Conservation (phyloP, 2,113 vertebrate genomes). For the Aplodontia rufa region DNA sequence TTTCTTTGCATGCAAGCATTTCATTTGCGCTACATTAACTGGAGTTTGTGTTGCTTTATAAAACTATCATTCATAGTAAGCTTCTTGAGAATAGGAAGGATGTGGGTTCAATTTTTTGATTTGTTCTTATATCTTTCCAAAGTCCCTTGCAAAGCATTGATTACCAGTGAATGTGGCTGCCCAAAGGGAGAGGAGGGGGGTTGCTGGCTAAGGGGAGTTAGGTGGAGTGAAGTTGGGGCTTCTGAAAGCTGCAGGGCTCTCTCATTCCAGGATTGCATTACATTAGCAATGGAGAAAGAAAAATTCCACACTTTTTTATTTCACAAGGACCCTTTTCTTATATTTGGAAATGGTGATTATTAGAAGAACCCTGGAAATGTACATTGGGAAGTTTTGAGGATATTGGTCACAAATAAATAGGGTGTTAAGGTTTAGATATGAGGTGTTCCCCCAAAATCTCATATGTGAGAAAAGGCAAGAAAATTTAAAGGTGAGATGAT, state of each 20-base stretch:
- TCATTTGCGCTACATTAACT: background rate
- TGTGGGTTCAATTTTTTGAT: background rate
- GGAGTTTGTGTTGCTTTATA: background rate
- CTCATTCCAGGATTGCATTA: rapidly evolving
- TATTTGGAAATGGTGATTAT: background rate
- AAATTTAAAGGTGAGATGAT: no score
- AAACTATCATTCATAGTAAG: background rate
- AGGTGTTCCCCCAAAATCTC: no score
- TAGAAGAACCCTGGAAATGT: background rate
- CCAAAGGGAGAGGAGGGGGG: background rate
- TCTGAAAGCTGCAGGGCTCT: background rate
- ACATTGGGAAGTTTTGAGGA: background rate
- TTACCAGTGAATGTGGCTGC: background rate
- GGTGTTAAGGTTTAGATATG: no score
- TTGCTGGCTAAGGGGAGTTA: background rate
- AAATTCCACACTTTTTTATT: background rate
- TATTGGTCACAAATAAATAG: background rate
- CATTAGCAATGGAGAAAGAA: background rate
- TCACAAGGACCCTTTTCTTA: background rate
- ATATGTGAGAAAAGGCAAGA: no score
- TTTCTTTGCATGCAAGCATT: background rate
- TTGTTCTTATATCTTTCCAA: background rate
- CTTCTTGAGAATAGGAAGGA: background rate
- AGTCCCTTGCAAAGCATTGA: background rate
- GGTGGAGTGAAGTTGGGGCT: background rate